Base-by-base conservation (phyloP, 2,113 vertebrate species). In the Brachyistius frenatus region DNA sequence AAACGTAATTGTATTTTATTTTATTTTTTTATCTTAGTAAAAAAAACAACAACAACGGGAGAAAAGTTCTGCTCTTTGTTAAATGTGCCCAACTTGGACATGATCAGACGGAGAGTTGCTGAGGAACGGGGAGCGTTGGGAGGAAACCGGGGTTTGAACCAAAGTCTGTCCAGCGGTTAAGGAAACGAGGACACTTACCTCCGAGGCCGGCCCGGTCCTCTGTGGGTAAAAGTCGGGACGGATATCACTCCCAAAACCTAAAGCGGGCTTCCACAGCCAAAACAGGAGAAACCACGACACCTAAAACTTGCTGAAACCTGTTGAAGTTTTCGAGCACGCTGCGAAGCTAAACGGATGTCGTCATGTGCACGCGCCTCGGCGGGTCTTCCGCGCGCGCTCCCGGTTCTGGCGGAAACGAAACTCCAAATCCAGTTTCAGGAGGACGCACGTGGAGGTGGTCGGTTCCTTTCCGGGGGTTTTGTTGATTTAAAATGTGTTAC, bases 301-400 rank as follows among this genome's bases (percentile, higher is more conserved):
- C 36, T 14, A n/a, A 52, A 61, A 46, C 23, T 7, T 16, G 49
- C 7, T 32, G 0, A 16, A 55, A 75, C 31, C 11, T 1, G 7
- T 35, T 35, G 2, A 60, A 46, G 35, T 92, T 89, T 78, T 2
- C 3, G 2, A 63, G 52, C 52, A 14, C 10, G 15, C 36, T 7
- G 11, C 44, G 33, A 11, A 49, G n/a, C 13, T 35, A 15, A 11
- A 23, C 23, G 23, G 23, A 23, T 23, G 23, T 23, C 7, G 5
- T 3, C 65, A 35, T 14, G 72, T 76, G 90, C 72, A 87, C 88
- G 86, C 80, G 88, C 80, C 14, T 53, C 35, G 30, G 4, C 4
- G 37, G 33, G 2, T 37, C 44, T 4, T 53, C 15, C 76, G 75
- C 58, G 82, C 2, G n/a, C 1, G 23, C 23, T 23, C 23, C 23